Base-by-base conservation (phyloP, 2,888 invertebrate genomes). In the Euproctis similis region DNA sequence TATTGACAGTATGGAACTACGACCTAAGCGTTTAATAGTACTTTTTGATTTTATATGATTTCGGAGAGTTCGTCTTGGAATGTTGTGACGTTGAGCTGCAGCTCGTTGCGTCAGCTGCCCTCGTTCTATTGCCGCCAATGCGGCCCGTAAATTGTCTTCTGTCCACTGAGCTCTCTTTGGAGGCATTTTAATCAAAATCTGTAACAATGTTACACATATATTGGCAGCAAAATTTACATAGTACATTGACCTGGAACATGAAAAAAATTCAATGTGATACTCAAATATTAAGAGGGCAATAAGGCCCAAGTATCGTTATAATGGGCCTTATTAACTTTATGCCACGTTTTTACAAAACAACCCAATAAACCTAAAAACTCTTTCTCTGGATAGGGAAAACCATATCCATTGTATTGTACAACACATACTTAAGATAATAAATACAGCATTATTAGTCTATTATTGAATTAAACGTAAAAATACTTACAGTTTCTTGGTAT, bases 51-150 rank as follows among this genome's bases (percentile, higher is more conserved):
- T 22, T 33, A 46, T 30, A 31, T 53, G 46, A 24, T 49, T 45
- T 34, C 47, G 31, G 7, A 53, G 31, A 17, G 46, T 55, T 38
- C 49, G 32, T 34, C 53, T 48, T 19, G 49, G 52, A 25, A 52
- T 22, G 5, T 46, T 47, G 34, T 43, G 48, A 16, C 34, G 37
- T 8, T 33, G 39, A 16, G 47, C 48, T 39, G 47, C 45, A 20
- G 21, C 34, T 21, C 40, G 39, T 23, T 38, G 34, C 25, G 33
- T 39, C 34, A 46, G n/a, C 6, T 1, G 32, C 34, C 43, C 46
- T 30, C 42, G 38, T 36, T 46, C 30, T 35, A 52, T 33, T 31
- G 45, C 45, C 28, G 28, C 6, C 19, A 46, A 37, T 27, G 42
- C 48, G 24, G 38, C 10, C 20, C 36, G 7, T 9, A 21, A 9